Evolutionary conservation across 2,888 invertebrate species (phyloP).

Genomic region (Doris montereyensis): DNA sequence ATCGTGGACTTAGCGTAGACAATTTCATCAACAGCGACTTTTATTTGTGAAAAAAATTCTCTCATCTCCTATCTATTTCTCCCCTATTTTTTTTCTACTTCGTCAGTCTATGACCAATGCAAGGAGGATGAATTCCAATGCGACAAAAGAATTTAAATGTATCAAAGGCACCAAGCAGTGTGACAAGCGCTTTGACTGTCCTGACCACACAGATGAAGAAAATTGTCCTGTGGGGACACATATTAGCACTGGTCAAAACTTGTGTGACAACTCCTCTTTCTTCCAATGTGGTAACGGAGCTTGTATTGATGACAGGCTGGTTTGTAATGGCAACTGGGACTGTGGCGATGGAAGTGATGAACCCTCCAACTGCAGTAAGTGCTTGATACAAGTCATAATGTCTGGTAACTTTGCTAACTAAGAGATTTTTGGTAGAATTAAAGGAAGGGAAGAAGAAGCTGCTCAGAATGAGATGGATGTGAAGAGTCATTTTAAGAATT

Average conservation of each 20-base stretch:
- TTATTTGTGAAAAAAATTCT: no score
- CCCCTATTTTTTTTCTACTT: not conserved
- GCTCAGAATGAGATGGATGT: no score
- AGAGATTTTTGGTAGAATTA: no score
- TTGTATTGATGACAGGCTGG: slow-evolving; percentile 56
- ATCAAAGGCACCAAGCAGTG: slow-evolving; percentile 80
- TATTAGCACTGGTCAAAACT: slow-evolving; percentile 31
- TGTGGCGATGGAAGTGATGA: slow-evolving; percentile 66
- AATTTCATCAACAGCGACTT: no score
- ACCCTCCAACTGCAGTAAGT: slow-evolving; percentile 61
- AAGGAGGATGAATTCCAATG: slow-evolving; percentile 78
- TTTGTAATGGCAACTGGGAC: slow-evolving; percentile 59
- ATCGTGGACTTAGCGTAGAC: no score
- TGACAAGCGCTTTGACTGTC: slow-evolving; percentile 77
- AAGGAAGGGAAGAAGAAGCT: no score
- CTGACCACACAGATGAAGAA: slow-evolving; percentile 61
- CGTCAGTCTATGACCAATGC: slow-evolving; percentile 52
- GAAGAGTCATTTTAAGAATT: no score
- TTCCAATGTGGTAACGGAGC: slow-evolving; percentile 61
- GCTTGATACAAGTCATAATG: not conserved
- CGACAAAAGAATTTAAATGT: slow-evolving; percentile 81
- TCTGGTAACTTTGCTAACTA: no score
- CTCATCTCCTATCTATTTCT: no score
- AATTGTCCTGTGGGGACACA: slow-evolving; percentile 54
- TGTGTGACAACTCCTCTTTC: slow-evolving; percentile 46